Evolutionary conservation across 2,888 invertebrate species (phyloP).

Genomic region (Trisateles emortualis): DNA sequence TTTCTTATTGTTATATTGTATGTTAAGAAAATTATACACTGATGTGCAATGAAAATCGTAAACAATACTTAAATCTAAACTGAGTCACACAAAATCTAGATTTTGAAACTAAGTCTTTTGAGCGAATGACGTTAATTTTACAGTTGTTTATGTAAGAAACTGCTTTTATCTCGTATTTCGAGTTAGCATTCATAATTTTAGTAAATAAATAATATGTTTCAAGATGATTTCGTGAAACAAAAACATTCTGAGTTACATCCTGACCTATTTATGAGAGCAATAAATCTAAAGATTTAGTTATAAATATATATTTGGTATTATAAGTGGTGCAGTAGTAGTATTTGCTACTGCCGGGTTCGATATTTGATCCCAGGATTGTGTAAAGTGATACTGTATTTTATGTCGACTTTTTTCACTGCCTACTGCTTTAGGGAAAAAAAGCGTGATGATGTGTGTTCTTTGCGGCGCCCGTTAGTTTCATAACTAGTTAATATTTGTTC

Average conservation of each 20-base stretch:
- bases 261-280: background rate
- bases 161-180: slow-evolving; percentile 12
- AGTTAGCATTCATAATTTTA: slow-evolving; percentile 11
- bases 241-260: background rate
- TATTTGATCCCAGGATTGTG: no score
- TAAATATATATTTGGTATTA: background rate
- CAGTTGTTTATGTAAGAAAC: slow-evolving; percentile 16
- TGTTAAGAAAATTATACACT: no score
- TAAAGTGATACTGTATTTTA: no score
- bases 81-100: slow-evolving; percentile 32
- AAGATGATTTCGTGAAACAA: slow-evolving; percentile 6
- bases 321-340: no score
- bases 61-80: slow-evolving; percentile 22
- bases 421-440: no score
- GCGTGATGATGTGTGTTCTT: no score
- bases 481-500: no score
- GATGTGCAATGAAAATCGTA: slow-evolving; percentile 14
- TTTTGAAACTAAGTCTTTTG: slow-evolving; percentile 20
- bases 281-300: background rate
- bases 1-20: no score
- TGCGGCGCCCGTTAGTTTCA: no score
- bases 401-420: no score
- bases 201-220: slow-evolving; percentile 13
- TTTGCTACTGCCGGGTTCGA: no score
- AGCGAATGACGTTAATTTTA: slow-evolving; percentile 5